Evolutionary conservation across 2,113 vertebrate species (phyloP).

Genomic region (Melanostigma gelatinosum): DNA sequence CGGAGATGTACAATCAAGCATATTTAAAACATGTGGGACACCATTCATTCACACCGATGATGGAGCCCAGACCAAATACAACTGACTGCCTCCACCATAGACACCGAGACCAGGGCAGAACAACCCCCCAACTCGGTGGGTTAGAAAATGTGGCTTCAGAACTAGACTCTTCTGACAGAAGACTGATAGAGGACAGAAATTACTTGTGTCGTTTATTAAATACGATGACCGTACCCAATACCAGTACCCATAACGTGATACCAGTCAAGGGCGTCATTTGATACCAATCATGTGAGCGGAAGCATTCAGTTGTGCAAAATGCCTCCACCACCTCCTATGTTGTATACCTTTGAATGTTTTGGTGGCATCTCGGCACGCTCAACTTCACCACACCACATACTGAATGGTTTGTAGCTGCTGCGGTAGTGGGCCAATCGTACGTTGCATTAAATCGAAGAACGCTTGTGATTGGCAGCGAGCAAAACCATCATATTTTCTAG

Average conservation of each 20-base stretch:
- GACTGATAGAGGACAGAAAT: neutral
- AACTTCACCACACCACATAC: neutral
- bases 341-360: neutral
- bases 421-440: neutral
- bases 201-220: neutral
- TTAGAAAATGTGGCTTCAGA: neutral
- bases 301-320: neutral
- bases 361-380: neutral
- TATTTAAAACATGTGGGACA: constrained; percentile 16
- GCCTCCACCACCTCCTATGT: neutral
- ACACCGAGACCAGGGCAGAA: neutral
- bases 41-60: constrained; percentile 4
- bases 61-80: neutral
- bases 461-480: neutral
- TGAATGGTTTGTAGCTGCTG: neutral
- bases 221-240: neutral
- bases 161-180: neutral
- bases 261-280: neutral
- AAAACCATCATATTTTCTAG: neutral
- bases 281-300: neutral
- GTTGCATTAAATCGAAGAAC: neutral
- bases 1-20: constrained; percentile 42
- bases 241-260: neutral
- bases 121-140: neutral
- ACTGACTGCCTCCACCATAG: constrained; percentile 11